Percentiles rank a stretch among this genome's conserved stretches.
Conservation (phyloP, 2,888 invertebrate species). For the Aricia artaxerxes region DNA sequence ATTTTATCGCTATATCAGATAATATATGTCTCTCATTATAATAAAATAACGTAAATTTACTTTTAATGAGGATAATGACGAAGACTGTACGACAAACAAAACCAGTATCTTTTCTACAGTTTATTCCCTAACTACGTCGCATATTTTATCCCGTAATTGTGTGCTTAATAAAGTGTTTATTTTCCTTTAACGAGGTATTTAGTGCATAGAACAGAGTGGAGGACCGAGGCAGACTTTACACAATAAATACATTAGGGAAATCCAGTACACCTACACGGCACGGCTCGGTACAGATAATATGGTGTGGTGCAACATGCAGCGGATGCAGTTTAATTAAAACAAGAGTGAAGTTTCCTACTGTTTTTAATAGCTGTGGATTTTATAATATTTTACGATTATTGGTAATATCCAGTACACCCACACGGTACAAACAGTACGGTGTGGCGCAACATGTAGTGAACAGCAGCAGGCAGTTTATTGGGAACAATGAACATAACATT, state of each 20-base stretch:
- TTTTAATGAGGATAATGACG: background rate
- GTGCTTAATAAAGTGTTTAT: constrained; percentile 22
- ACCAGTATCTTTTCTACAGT: background rate
- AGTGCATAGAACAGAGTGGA: constrained; percentile 14
- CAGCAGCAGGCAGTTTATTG: no score
- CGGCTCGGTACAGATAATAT: background rate
- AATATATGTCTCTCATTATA: background rate
- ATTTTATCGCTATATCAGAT: background rate
- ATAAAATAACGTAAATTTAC: background rate
- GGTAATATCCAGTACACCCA: no score
- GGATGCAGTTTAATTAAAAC: background rate
- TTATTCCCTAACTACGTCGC: background rate
- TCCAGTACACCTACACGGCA: constrained; percentile 46
- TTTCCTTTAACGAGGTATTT: constrained; percentile 26
- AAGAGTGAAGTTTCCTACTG: no score
- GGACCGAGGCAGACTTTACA: constrained; percentile 48
- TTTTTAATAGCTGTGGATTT: no score
- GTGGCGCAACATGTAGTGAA: no score
- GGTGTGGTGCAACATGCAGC: background rate
- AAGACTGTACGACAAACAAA: background rate
- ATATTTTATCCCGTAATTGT: constrained; percentile 7
- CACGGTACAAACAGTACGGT: no score
- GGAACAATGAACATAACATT: no score
- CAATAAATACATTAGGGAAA: constrained; percentile 66
- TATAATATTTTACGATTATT: no score